Percentiles rank a stretch among this genome's conserved stretches.
Evolutionary conservation across 2,113 vertebrate species (phyloP).

Genomic region (Pica pica): DNA sequence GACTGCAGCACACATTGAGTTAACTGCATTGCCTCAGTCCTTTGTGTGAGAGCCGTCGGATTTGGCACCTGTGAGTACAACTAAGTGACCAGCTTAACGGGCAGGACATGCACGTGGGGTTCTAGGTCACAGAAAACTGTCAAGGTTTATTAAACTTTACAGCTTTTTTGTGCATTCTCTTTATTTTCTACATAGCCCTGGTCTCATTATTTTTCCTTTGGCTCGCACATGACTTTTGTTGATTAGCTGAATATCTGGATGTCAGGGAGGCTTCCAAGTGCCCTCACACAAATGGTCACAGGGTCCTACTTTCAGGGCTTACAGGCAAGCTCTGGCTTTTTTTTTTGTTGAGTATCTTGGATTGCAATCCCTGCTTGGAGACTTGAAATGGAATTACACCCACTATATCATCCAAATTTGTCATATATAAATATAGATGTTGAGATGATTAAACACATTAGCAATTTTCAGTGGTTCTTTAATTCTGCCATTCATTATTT

Average conservation of each 20-base stretch:
- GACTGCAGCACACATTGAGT: neutral
- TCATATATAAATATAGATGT: slow-evolving; percentile 63
- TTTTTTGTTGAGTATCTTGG: neutral
- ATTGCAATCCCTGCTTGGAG: slow-evolving; percentile 8
- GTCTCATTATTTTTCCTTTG: neutral
- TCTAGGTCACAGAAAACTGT: neutral
- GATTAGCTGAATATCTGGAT: neutral
- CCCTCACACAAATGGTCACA: neutral
- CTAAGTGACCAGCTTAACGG: neutral
- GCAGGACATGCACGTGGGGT: neutral
- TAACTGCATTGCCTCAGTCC: neutral
- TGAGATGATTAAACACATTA: slow-evolving; percentile 64
- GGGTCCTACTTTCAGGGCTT: neutral
- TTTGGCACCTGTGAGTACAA: neutral
- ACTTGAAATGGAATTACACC: slow-evolving; percentile 21
- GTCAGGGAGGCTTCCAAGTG: neutral
- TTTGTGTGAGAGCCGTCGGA: neutral
- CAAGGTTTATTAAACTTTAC: neutral
- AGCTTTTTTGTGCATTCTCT: neutral
- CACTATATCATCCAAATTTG: slow-evolving; percentile 49
- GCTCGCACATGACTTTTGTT: neutral
- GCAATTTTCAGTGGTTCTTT: slow-evolving; percentile 61
- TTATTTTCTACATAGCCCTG: neutral
- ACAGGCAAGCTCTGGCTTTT: neutral
- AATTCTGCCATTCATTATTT: slow-evolving; percentile 61